Evolutionary conservation across 2,113 vertebrate species (phyloP).

Genomic region (Anthoscopus minutus): DNA sequence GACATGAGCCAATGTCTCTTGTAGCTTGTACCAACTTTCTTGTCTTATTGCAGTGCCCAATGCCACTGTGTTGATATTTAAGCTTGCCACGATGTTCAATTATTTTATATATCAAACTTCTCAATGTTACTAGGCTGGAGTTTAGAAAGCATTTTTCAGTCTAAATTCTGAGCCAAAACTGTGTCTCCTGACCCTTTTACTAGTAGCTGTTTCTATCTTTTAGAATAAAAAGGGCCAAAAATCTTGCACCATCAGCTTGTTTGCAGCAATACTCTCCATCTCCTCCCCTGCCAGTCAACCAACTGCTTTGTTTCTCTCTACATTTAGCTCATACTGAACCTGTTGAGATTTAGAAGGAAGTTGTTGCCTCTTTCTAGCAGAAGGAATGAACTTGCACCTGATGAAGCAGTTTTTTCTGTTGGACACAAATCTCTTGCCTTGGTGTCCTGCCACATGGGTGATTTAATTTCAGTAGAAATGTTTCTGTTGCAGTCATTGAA

Average conservation of each 20-base stretch:
- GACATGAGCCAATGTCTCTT: background rate
- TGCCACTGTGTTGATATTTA: background rate
- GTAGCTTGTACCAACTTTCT: background rate
- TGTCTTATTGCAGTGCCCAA: background rate
- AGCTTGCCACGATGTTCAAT: background rate
- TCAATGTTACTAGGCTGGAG: background rate
- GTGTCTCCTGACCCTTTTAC: background rate
- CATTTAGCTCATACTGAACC: background rate
- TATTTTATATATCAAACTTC: background rate
- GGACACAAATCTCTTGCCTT: background rate
- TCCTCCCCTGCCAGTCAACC: background rate
- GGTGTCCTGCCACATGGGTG: background rate
- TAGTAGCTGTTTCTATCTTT: background rate
- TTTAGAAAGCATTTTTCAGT: background rate
- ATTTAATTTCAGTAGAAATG: background rate
- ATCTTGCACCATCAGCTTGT: slow-evolving; percentile 5
- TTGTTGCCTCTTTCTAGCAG: background rate
- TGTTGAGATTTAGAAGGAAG: background rate
- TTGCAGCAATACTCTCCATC: slow-evolving; percentile 12
- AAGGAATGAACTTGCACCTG: background rate
- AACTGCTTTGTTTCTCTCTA: background rate
- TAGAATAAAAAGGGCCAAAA: slow-evolving; percentile 48
- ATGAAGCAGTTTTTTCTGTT: background rate
- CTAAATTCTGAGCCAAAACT: slow-evolving; percentile 44
- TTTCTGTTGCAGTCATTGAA: background rate